Evolutionary conservation across 1,140 invertebrate genomes (phyloP), one percentile per base, ranked within the genome.

Genomic region (Zaprionus lachaisei): DNA sequence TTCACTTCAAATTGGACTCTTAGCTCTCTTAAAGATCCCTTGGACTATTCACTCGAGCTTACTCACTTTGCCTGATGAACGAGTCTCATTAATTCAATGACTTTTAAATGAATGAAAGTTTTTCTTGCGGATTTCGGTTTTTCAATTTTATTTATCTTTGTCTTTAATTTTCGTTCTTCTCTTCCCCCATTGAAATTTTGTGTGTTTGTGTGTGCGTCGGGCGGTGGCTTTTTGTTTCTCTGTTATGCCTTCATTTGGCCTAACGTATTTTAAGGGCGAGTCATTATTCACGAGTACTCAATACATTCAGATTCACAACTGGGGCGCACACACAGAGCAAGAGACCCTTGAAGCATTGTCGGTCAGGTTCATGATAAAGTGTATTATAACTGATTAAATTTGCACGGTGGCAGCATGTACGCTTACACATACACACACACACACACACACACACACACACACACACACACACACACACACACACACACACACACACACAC

Each of bases 331-430:
- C n/a, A 17, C 41, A 9, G 41, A 62, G 20, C 11, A 7, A 4
- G 47, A 49, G 20, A 49, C 47, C 47, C 47, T 49, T 20, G 49
- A 24, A 70, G 64, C 66, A 20, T 47, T 47, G 41, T 67, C 65
- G 61, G 49, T 72, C 80, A 77, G 72, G 67, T 58, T 72, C 51
- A 47, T 78, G 65, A 81, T 81, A 55, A 78, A 79, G 72, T 82
- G 73, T 78, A 83, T 80, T 87, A 80, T 72, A 77, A 72, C 55
- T 78, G 83, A 86, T 86, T 86, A 83, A 86, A 78, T 87, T 86
- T 72, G 67, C 54, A 81, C 60, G 65, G 49, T 63, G 56, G 49
- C 58, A 51, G 58, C 56, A 11, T 22, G n/a, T 31, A 58, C 56
- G 17, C n/a, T 47, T 38, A 62, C 24, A 44, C 38, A 38, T 26